A percentile compares a stretch with the other conserved stretches of the same genome.
phyloP scores from a whole-genome alignment of 2,113 vertebrate genomes.

The Okapia johnstoni region DNA sequence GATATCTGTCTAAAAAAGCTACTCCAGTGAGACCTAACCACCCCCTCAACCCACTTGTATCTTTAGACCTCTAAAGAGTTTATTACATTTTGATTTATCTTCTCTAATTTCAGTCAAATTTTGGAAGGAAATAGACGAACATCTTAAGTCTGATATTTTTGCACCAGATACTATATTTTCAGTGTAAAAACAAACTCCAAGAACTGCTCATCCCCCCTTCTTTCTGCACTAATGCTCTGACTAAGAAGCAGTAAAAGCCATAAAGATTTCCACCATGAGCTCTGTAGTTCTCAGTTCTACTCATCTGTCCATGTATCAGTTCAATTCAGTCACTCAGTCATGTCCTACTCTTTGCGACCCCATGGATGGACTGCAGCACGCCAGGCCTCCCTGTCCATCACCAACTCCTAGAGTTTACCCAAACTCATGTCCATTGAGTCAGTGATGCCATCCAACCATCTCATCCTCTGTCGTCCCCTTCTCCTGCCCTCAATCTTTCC shows the following conservation, averaged over 20 bases:
- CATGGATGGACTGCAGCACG: no score
- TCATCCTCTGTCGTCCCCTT: no score
- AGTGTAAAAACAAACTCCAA: not conserved
- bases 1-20: not conserved
- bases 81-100: not conserved
- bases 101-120: not conserved
- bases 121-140: not conserved
- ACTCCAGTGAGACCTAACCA: not conserved
- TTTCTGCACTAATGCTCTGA: not conserved
- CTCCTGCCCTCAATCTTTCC: no score
- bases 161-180: not conserved
- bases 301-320: no score
- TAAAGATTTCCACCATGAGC: not conserved
- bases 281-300: not conserved
- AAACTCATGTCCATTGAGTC: no score
- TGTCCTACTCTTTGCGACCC: no score
- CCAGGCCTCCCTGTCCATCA: no score
- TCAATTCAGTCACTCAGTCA: no score
- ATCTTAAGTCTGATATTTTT: not conserved
- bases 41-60: not conserved
- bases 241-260: not conserved
- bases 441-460: no score
- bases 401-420: no score
- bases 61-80: not conserved
- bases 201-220: rapidly evolving